phyloP scores from a whole-genome alignment of 2,888 invertebrate genomes.

The Melipona beecheii region DNA sequence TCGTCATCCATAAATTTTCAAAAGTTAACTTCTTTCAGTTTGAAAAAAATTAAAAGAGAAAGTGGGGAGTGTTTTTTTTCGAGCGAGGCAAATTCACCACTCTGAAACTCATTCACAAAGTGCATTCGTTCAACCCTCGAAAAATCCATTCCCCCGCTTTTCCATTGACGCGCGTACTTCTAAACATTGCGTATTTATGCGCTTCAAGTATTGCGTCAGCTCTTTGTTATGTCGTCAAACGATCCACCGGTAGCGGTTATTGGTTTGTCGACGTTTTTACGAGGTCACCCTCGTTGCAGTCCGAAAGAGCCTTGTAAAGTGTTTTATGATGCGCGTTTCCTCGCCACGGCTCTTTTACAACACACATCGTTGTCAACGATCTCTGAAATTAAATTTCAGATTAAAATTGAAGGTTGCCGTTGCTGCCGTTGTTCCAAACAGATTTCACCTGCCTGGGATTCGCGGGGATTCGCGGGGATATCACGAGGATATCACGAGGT shows the following conservation, averaged over 20 bases:
- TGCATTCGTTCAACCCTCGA: not conserved
- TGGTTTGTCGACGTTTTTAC: slow-evolving; percentile 61
- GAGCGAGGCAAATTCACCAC: not conserved
- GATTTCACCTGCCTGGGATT: not conserved
- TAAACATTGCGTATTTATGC: slow-evolving; percentile 37
- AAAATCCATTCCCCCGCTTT: not conserved
- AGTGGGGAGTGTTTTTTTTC: not conserved
- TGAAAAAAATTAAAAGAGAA: too few relatives aligned
- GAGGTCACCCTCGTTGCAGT: slow-evolving; percentile 26
- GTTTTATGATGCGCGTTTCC: slow-evolving; percentile 48
- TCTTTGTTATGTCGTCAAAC: slow-evolving; percentile 54
- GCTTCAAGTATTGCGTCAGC: slow-evolving; percentile 28
- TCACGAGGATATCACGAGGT: slow-evolving; percentile 18
- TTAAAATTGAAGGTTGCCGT: slow-evolving; percentile 35
- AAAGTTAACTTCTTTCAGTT: not conserved
- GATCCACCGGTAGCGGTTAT: slow-evolving; percentile 57
- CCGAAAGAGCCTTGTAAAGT: slow-evolving; percentile 44
- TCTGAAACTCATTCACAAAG: not conserved
- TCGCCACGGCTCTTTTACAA: not conserved
- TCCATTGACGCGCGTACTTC: not conserved
- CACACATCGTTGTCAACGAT: slow-evolving; percentile 12
- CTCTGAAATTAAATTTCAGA: slow-evolving; percentile 30
- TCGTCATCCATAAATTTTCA: not conserved
- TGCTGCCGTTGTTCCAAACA: not conserved
- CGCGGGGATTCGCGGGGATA: slow-evolving; percentile 50